Conservation (phyloP, 2,888 invertebrate species). For the Chaetoderma sp. region DNA sequence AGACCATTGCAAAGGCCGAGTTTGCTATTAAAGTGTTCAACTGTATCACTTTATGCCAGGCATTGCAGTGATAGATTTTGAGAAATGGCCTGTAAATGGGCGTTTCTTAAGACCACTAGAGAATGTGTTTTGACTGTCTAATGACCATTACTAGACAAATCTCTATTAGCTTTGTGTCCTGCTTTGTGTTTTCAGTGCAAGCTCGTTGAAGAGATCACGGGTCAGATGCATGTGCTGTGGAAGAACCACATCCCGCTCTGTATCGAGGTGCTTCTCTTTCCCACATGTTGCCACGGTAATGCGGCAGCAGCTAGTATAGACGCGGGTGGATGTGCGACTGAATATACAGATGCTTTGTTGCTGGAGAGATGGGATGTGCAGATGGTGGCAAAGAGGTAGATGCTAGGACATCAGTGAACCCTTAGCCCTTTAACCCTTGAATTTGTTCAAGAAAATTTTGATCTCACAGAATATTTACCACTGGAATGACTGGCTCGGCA, state of each 20-base stretch:
- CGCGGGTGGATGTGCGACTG: constrained; percentile 57
- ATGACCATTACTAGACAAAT: not conserved
- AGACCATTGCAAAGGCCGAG: no score
- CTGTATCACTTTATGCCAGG: no score
- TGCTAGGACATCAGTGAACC: not conserved
- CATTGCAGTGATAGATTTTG: no score
- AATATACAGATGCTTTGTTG: constrained; percentile 73
- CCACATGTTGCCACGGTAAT: constrained; percentile 76
- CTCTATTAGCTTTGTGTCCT: not conserved
- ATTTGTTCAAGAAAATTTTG: not conserved
- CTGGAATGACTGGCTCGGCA: not conserved
- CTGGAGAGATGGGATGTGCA: constrained; percentile 87
- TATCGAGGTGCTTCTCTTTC: constrained; percentile 84
- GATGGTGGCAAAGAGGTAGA: constrained; percentile 72
- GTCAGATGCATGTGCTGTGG: constrained; percentile 77
- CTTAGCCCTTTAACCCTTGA: not conserved
- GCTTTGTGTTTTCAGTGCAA: constrained; percentile 71
- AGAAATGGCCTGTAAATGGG: not conserved
- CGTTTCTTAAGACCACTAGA: not conserved
- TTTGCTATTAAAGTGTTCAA: no score
- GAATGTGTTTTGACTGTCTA: constrained; percentile 38
- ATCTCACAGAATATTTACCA: not conserved
- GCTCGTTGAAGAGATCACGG: constrained; percentile 72
- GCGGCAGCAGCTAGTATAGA: constrained; percentile 62
- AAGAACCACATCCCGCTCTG: constrained; percentile 81